Evolutionary conservation across 2,888 invertebrate species (phyloP).

Genomic region (Asteroscopus sphinx): DNA sequence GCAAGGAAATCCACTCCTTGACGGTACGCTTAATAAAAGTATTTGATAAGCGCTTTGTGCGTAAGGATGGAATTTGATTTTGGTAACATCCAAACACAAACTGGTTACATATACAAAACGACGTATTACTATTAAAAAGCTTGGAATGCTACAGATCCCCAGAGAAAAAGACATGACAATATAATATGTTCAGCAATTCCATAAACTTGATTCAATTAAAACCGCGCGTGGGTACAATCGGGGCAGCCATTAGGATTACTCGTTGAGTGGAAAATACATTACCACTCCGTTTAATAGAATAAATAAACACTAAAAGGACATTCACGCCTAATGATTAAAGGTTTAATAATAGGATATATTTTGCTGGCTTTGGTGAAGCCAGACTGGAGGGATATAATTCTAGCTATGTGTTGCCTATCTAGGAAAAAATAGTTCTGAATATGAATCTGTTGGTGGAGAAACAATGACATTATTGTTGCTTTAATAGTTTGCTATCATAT

Average conservation of each 20-base stretch:
- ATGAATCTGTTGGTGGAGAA: too few species aligned
- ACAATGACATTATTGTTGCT: too few species aligned
- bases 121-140: constrained; percentile 12
- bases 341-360: constrained; percentile 44
- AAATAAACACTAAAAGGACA: constrained; percentile 64
- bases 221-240: constrained; percentile 51
- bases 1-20: too few species aligned
- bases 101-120: too few species aligned
- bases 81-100: too few species aligned
- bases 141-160: constrained; percentile 33
- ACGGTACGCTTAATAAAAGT: too few species aligned
- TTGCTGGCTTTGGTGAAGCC: not conserved
- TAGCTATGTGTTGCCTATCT: too few species aligned
- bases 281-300: constrained; percentile 64
- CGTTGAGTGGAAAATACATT: constrained; percentile 62
- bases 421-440: too few species aligned
- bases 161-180: constrained; percentile 40
- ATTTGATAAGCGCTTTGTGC: too few species aligned
- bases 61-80: too few species aligned
- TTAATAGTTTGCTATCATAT: too few species aligned
- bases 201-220: constrained; percentile 56
- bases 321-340: constrained; percentile 51
- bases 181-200: constrained; percentile 44
- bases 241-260: constrained; percentile 48
- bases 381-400: not conserved